phyloP scores from a whole-genome alignment of 1,140 invertebrate genomes.

The Samia ricini region DNA sequence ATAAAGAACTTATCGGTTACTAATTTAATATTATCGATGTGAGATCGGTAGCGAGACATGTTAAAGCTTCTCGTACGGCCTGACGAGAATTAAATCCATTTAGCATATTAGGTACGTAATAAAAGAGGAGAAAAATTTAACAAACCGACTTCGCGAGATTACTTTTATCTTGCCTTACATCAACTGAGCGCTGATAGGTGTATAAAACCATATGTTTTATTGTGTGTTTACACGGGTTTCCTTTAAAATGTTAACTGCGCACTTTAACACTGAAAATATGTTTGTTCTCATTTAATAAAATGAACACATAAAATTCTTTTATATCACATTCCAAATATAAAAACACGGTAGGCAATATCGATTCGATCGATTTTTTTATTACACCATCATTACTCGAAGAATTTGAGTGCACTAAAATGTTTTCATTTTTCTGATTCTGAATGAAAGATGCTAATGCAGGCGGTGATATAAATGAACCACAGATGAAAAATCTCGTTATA shows the following conservation, averaged over 20 bases:
- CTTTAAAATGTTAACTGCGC: constrained; percentile 21
- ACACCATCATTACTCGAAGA: not conserved
- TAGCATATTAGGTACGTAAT: constrained; percentile 32
- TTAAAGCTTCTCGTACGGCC: not conserved
- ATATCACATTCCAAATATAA: constrained; percentile 18
- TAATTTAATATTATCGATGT: not conserved
- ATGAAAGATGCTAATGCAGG: not conserved
- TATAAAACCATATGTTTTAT: constrained; percentile 34
- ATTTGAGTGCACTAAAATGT: not conserved
- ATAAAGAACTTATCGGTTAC: no score
- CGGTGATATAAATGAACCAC: not conserved
- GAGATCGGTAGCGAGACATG: not conserved
- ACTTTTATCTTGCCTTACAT: constrained; percentile 44
- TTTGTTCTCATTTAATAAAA: constrained; percentile 24
- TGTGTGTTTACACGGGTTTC: constrained; percentile 20
- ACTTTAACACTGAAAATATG: constrained; percentile 9
- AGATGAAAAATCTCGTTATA: no score
- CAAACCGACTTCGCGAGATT: constrained; percentile 33
- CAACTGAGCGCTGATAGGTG: constrained; percentile 14
- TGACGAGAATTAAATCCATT: constrained; percentile 24
- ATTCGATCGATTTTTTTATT: not conserved
- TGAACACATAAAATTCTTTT: constrained; percentile 26
- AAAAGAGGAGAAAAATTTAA: constrained; percentile 39
- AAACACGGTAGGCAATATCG: not conserved
- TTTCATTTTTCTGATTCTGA: not conserved